A percentile compares a stretch with the other conserved stretches of the same genome.
These are phyloP conservation scores for Scylla paramamosain DNA, from an alignment of 1,140 invertebrate genomes.

Conservation along the genomic window DNA sequence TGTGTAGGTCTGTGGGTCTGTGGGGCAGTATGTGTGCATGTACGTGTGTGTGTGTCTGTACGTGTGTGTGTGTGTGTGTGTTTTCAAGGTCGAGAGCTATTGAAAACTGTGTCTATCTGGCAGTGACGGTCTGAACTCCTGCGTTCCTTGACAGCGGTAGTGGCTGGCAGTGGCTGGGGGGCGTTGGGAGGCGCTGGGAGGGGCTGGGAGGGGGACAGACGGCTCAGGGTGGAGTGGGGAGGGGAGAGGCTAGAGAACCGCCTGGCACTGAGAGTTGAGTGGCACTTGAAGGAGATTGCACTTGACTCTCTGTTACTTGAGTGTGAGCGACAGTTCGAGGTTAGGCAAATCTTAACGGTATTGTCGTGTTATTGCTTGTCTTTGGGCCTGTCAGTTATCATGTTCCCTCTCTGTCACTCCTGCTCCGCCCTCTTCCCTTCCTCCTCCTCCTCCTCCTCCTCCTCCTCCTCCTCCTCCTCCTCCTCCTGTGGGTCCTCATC, in stretches of 20 bases:
- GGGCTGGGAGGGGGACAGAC: not conserved
- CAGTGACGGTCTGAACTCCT: not conserved
- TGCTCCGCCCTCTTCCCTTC: not conserved
- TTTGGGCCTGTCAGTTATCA: slow-evolving; percentile 1
- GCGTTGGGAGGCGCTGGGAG: not conserved
- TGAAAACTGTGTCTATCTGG: not conserved
- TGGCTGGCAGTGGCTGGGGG: not conserved
- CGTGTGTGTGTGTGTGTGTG: slow-evolving; percentile 26
- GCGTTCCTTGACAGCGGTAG: not conserved
- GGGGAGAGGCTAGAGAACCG: not conserved
- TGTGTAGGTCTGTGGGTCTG: not conserved
- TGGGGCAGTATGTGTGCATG: not conserved
- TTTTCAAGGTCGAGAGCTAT: not conserved
- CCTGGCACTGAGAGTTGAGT: not conserved
- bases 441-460: not conserved
- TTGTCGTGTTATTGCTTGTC: not conserved
- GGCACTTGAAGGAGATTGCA: not conserved
- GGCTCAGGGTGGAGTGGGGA: not conserved
- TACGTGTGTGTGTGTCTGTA: slow-evolving; percentile 12
- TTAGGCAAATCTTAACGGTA: slow-evolving; percentile 6
- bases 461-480: not conserved
- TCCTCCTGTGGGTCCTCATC: slow-evolving; percentile 4
- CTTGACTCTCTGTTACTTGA: not conserved
- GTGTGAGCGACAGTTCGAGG: slow-evolving; percentile 18
- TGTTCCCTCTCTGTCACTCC: not conserved